Evolutionary conservation across 2,888 invertebrate genomes (phyloP).

Genomic region (Neoaliturus tenellus): DNA sequence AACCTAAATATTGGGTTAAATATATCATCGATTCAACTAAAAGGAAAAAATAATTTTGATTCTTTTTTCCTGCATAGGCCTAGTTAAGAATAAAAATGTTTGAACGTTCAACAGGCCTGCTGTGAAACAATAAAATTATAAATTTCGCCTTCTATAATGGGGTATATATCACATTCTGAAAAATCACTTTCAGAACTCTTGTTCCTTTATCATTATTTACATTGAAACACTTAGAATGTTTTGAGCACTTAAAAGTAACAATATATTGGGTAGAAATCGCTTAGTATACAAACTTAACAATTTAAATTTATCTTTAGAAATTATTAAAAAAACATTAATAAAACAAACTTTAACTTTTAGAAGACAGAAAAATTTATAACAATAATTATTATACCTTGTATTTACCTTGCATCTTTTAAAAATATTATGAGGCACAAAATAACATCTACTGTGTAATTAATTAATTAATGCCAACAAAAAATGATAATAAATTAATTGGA

Average conservation of each 20-base stretch:
- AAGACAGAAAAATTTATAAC: not conserved
- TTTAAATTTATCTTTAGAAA: not conserved
- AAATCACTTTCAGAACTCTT: constrained; percentile 1
- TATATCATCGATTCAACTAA: too few species aligned
- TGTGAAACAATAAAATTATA: too few species aligned
- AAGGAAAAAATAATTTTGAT: too few species aligned
- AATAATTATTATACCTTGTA: not conserved
- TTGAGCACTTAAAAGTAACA: constrained; percentile 60
- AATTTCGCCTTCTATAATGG: too few species aligned
- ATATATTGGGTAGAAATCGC: not conserved
- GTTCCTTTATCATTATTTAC: constrained; percentile 56
- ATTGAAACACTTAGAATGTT: constrained; percentile 59
- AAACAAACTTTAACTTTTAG: constrained; percentile 6
- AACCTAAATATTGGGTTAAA: too few species aligned
- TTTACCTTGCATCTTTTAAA: constrained; percentile 22
- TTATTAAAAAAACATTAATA: not conserved
- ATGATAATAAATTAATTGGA: too few species aligned
- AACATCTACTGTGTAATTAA: too few species aligned
- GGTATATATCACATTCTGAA: constrained; percentile 10
- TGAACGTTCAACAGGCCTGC: not conserved
- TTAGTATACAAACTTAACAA: constrained; percentile 28
- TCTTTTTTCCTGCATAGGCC: too few species aligned
- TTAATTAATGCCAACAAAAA: too few species aligned
- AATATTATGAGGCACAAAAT: too few species aligned
- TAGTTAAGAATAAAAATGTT: too few species aligned